Evolutionary conservation across 2,797 vertebrate genomes (phyloP), one percentile per base, ranked within the genome.

Genomic region (Karalla daura): DNA sequence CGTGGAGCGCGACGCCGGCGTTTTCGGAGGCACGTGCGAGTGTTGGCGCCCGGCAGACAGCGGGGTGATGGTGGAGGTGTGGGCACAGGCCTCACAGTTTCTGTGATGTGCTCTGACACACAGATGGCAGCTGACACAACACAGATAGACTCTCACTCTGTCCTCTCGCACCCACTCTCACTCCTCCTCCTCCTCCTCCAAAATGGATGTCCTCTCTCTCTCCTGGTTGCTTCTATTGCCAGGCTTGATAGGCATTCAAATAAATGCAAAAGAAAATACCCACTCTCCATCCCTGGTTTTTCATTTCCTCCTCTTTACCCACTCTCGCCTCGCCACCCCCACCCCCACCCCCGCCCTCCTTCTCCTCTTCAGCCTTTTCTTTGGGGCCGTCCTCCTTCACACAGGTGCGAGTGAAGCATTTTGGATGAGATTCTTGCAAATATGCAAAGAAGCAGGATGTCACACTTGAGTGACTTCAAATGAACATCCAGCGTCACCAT

Each of bases 111-210:
- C 78, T 64, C 83, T 73, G 84, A 89, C 86, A 84, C 84, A 69
- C 86, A 87, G 86, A 88, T 85, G 88, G 81, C 88, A 85, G 80
- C 83, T 91, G 89, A 91, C 88, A 89, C 81, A 85, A 87, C 79
- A 90, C 78, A 78, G 73, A 76, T 35, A 58, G 52, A 79, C 76
- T 65, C 63, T 65, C 54, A 47, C 62, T 54, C 60, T 18, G 36
- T 63, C 53, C 69, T 77, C 64, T 59, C 47, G 33, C 79, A 47
- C 77, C 55, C 70, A 32, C 70, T 70, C 76, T 54, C 61, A 28
- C 54, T 58, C 45, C 41, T 56, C 66, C 66, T 37, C 35, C 32
- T 39, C 17, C n/a, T 40, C 37, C 44, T 50, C 55, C 65, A 79
- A 66, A 80, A 67, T 76, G 73, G 53, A 66, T 72, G 65, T 61